Conservation (phyloP, 2,113 vertebrate genomes). For the Romanogobio albipinnatus region DNA sequence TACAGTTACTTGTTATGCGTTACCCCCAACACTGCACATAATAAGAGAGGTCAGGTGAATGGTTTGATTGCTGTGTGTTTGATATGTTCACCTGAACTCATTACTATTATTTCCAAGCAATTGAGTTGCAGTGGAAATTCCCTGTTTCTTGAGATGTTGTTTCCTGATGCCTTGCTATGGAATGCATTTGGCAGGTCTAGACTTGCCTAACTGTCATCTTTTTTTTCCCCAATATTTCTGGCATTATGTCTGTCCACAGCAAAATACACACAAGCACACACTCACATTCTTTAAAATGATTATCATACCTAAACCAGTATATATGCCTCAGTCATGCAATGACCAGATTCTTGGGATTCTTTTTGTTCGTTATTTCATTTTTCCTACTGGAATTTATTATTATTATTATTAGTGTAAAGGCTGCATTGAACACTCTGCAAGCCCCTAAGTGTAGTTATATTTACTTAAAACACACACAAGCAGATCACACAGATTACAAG, state of each 20-base stretch:
- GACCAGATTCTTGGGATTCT: background rate
- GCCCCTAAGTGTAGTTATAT: too few species aligned
- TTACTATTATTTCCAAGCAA: background rate
- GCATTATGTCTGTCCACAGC: constrained; percentile 15
- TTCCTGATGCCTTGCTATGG: constrained; percentile 3
- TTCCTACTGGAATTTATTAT: background rate
- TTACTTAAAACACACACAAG: too few species aligned
- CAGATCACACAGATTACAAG: too few species aligned
- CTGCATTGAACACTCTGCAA: too few species aligned
- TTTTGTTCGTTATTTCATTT: background rate
- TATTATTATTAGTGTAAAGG: too few species aligned
- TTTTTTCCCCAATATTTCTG: background rate
- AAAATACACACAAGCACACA: background rate
- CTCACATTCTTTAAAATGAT: background rate
- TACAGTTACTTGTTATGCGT: too few species aligned
- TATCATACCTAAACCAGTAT: background rate
- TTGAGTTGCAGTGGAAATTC: constrained; percentile 46
- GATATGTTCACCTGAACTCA: background rate
- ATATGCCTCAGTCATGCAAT: constrained; percentile 8
- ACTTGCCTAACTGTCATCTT: constrained; percentile 34
- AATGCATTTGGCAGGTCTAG: constrained; percentile 19
- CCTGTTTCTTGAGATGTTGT: background rate
- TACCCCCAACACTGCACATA: background rate
- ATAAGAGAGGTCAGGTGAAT: background rate
- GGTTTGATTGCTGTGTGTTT: background rate